These are phyloP conservation scores for Brachyhypopomus gauderio DNA, from an alignment of 2,113 vertebrate species.

Conservation along the genomic window DNA sequence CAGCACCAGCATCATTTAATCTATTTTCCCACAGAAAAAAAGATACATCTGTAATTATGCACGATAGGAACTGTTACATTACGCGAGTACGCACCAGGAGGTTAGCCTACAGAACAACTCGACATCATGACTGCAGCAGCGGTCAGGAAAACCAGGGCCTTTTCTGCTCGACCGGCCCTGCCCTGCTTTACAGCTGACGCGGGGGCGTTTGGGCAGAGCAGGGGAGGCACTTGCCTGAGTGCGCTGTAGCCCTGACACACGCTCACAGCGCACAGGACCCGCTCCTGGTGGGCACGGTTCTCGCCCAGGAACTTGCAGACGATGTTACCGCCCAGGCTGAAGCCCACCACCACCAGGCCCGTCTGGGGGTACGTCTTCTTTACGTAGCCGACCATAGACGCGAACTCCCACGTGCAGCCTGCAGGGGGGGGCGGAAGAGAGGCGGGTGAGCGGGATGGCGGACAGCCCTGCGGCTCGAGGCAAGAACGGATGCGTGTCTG, in stretches of 20 bases:
- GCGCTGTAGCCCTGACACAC: slow-evolving; percentile 97
- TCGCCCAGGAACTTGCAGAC: slow-evolving; percentile 98
- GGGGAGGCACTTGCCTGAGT: slow-evolving; percentile 79
- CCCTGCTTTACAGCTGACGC: not conserved
- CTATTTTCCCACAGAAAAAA: no score
- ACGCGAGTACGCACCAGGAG: no score
- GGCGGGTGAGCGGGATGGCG: no score
- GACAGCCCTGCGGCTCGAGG: not conserved
- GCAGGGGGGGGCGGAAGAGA: slow-evolving; percentile 18
- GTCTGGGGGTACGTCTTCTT: slow-evolving; percentile 87
- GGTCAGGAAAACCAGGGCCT: no score
- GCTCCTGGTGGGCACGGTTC: slow-evolving; percentile 87
- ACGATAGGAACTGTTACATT: no score
- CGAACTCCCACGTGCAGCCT: slow-evolving; percentile 98
- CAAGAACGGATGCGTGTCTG: not conserved
- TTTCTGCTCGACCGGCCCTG: no score
- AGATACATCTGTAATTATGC: no score
- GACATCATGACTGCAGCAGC: no score
- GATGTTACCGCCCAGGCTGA: slow-evolving; percentile 97
- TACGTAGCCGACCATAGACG: slow-evolving; percentile 94
- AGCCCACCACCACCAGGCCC: slow-evolving; percentile 91
- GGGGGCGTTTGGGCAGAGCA: not conserved
- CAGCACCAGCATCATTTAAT: no score
- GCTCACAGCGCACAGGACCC: slow-evolving; percentile 92
- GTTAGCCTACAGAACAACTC: no score